These are phyloP conservation scores for Bursaphelenchus okinawaensis DNA, from an alignment of 2,888 invertebrate genomes.

Conservation along the genomic window DNA sequence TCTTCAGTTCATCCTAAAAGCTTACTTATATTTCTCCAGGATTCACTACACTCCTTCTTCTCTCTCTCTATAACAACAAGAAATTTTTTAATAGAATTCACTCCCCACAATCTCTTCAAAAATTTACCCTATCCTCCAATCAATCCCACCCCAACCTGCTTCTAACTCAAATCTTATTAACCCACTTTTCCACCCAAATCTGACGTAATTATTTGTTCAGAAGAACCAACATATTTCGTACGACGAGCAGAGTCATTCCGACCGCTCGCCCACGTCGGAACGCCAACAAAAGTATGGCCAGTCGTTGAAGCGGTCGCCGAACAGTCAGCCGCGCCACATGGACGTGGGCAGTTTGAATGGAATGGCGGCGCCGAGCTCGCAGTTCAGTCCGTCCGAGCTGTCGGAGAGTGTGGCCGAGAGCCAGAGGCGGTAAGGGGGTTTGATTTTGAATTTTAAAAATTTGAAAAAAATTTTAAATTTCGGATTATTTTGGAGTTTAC, in stretches of 20 bases:
- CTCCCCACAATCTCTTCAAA: too few relatives aligned
- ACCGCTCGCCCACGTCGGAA: not conserved
- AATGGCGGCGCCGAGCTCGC: not conserved
- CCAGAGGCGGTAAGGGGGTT: not conserved
- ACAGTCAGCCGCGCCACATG: not conserved
- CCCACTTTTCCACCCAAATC: not conserved
- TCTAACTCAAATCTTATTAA: not conserved
- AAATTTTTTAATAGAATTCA: too few relatives aligned
- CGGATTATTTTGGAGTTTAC: too few relatives aligned
- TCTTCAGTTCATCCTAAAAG: too few relatives aligned
- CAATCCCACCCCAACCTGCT: too few relatives aligned
- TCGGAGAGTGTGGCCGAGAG: not conserved
- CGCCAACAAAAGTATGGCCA: not conserved
- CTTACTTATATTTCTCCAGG: too few relatives aligned
- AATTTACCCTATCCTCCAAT: too few relatives aligned
- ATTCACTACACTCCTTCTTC: too few relatives aligned
- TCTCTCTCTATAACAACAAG: too few relatives aligned
- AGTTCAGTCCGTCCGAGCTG: not conserved
- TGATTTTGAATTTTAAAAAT: too few relatives aligned
- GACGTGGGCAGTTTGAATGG: not conserved
- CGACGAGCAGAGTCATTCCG: constrained; percentile 4
- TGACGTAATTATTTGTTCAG: constrained; percentile 6
- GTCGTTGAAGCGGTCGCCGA: not conserved
- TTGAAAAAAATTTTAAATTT: too few relatives aligned
- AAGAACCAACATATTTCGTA: constrained; percentile 11